Evolutionary conservation across 2,113 vertebrate species (phyloP).

Genomic region (Centrocercus urophasianus): DNA sequence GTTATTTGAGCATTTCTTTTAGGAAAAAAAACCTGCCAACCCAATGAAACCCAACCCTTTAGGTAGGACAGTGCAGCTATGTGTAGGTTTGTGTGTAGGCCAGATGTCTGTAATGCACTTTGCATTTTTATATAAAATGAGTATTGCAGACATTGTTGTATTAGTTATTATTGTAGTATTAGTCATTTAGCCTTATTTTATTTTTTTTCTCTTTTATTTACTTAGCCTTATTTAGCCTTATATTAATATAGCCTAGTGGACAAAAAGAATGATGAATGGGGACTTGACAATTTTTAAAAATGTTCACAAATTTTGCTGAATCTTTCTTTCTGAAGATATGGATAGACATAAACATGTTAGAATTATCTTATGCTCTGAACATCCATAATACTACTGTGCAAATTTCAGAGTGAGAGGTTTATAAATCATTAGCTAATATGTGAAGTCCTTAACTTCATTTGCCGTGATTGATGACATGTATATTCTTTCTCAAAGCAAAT

Average conservation of each 20-base stretch:
- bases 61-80: neutral
- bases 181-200: too few relatives aligned
- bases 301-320: neutral
- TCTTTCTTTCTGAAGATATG: neutral
- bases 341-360: neutral
- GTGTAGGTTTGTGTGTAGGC: neutral
- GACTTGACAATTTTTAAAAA: neutral
- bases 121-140: neutral
- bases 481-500: conserved; percentile 29
- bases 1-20: neutral
- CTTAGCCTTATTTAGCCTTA: neutral
- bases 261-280: neutral
- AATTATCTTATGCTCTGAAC: neutral
- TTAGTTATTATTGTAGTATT: neutral
- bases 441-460: neutral
- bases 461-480: conserved; percentile 10
- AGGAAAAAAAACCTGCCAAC: neutral
- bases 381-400: neutral
- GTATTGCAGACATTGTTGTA: neutral
- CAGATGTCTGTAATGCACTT: neutral
- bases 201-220: too few relatives aligned
- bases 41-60: neutral
- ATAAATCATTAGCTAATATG: neutral
- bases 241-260: neutral
- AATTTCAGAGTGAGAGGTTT: conserved; percentile 6